phyloP scores from a whole-genome alignment of 1,140 invertebrate species.

The Hypsibius dujardini region DNA sequence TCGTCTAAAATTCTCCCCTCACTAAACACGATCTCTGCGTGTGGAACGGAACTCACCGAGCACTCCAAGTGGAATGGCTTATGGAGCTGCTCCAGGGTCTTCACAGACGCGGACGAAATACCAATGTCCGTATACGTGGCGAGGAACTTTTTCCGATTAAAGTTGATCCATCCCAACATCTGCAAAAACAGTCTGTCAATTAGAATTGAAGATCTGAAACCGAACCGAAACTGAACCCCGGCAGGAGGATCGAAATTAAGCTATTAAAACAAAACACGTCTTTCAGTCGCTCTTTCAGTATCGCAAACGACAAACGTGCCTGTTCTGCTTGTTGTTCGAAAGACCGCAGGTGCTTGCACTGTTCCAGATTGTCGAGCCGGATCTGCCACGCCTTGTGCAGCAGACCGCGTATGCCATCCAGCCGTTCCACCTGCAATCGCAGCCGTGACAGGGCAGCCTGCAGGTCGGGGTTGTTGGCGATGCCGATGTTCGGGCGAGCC shows the following conservation, averaged over 20 bases:
- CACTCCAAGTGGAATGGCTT: conserved; percentile 81
- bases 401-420: conserved; percentile 69
- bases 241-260: too few species aligned
- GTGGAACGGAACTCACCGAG: too few species aligned
- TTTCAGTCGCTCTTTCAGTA: neutral
- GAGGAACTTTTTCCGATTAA: conserved; percentile 80
- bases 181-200: conserved; percentile 33
- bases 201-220: conserved; percentile 1
- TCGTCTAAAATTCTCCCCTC: too few species aligned
- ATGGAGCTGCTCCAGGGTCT: conserved; percentile 81
- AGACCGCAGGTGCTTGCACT: conserved; percentile 77
- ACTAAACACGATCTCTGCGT: too few species aligned
- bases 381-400: conserved; percentile 80
- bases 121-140: conserved; percentile 91
- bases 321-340: conserved; percentile 95
- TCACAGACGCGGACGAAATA: conserved; percentile 70
- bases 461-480: conserved; percentile 49
- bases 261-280: too few species aligned
- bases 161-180: conserved; percentile 95
- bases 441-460: conserved; percentile 36
- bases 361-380: conserved; percentile 75
- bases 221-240: neutral
- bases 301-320: conserved; percentile 34
- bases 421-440: conserved; percentile 52
- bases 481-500: conserved; percentile 32